phyloP scores from a whole-genome alignment of 2,797 vertebrate species.

The Phyllotis vaccarum region DNA sequence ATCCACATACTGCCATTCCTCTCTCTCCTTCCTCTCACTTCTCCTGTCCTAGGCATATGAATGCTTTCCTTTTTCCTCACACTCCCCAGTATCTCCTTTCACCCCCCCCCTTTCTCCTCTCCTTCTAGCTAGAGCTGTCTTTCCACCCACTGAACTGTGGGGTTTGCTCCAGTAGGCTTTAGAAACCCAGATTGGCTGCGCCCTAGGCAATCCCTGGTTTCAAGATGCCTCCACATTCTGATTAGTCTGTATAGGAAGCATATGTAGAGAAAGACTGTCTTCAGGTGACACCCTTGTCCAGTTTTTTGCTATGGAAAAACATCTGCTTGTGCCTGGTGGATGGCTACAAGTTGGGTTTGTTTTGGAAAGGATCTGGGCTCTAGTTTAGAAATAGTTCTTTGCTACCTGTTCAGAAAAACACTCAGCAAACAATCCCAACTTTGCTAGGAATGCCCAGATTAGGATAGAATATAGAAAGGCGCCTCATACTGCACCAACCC shows the following conservation, averaged over 20 bases:
- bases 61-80: neutral
- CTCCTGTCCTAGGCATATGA: neutral
- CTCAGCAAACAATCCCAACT: neutral
- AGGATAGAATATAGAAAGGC: neutral
- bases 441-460: neutral
- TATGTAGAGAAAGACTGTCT: neutral
- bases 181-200: constrained; percentile 12
- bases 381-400: neutral
- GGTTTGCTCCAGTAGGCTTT: neutral
- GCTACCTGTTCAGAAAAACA: neutral
- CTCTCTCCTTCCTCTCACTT: neutral
- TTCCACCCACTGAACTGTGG: neutral
- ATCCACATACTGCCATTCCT: rapidly evolving
- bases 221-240: neutral
- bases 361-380: neutral
- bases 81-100: constrained; percentile 58
- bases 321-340: constrained; percentile 87
- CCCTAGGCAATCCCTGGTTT: neutral
- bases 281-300: constrained; percentile 49
- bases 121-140: neutral
- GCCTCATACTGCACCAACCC: neutral
- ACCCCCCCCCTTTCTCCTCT: constrained; percentile 59
- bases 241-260: neutral
- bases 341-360: constrained; percentile 49
- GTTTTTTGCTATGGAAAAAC: constrained; percentile 80